phyloP scores from a whole-genome alignment of 2,797 vertebrate genomes.

The Arremon aurantiirostris region DNA sequence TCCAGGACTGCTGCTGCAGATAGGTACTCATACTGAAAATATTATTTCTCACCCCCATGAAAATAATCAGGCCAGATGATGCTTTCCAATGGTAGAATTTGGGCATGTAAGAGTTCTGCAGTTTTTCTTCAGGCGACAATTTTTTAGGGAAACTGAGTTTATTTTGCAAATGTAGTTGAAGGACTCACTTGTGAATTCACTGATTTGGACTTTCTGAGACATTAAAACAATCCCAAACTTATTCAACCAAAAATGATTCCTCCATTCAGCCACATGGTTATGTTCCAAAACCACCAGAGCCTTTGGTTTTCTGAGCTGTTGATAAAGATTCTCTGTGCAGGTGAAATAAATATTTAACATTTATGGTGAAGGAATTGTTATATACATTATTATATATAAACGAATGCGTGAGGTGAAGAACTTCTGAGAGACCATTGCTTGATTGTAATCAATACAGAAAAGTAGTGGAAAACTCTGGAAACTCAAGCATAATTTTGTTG shows the following conservation, averaged over 20 bases:
- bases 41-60: neutral
- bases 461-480: neutral
- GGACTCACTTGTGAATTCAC: fast-evolving
- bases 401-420: neutral
- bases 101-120: neutral
- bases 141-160: neutral
- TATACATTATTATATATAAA: neutral
- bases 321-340: neutral
- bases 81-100: neutral
- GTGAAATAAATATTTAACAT: neutral
- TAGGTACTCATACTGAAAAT: neutral
- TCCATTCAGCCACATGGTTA: neutral
- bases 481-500: neutral
- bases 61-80: neutral
- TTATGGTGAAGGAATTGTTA: neutral
- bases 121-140: neutral
- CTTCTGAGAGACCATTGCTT: neutral
- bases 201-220: neutral
- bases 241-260: neutral
- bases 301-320: neutral
- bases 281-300: neutral
- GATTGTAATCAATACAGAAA: neutral
- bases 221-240: neutral
- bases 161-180: neutral
- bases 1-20: neutral